Conservation (phyloP, 2,797 vertebrate genomes). For the Melanotaenia maccullochi region DNA sequence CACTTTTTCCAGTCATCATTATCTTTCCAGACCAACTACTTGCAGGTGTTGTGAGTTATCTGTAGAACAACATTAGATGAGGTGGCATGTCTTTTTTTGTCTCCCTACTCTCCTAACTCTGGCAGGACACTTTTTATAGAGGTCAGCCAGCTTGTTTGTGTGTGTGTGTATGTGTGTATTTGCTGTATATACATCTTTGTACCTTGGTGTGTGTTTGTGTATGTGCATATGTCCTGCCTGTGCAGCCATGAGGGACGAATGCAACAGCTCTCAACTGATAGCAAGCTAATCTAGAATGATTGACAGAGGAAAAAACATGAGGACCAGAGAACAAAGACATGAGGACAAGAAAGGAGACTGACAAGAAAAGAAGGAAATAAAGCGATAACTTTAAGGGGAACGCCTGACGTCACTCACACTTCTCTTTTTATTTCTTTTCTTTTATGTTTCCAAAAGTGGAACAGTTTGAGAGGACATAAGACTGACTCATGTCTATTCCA, state of each 20-base stretch:
- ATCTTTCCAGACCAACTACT: conserved; percentile 51
- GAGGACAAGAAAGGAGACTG: conserved; percentile 30
- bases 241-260: conserved; percentile 43
- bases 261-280: conserved; percentile 55
- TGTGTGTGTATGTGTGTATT: background rate
- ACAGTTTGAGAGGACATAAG: conserved; percentile 36
- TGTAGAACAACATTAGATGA: conserved; percentile 48
- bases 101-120: conserved; percentile 13
- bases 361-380: conserved; percentile 12
- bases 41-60: conserved; percentile 65
- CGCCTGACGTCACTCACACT: conserved; percentile 31
- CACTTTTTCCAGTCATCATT: conserved; percentile 55
- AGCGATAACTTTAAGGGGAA: conserved; percentile 41
- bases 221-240: conserved; percentile 21
- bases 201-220: background rate
- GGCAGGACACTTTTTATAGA: conserved; percentile 35
- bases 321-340: conserved; percentile 33
- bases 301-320: conserved; percentile 51
- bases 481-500: conserved; percentile 55
- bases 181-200: background rate
- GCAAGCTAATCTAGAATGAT: conserved; percentile 51
- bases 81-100: conserved; percentile 12
- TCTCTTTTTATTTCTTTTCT: conserved; percentile 17
- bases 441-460: conserved; percentile 36
- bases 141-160: conserved; percentile 24